Percentiles rank a stretch among this genome's conserved stretches.
phyloP scores from a whole-genome alignment of 2,888 invertebrate genomes.

The Acleris cristana region DNA sequence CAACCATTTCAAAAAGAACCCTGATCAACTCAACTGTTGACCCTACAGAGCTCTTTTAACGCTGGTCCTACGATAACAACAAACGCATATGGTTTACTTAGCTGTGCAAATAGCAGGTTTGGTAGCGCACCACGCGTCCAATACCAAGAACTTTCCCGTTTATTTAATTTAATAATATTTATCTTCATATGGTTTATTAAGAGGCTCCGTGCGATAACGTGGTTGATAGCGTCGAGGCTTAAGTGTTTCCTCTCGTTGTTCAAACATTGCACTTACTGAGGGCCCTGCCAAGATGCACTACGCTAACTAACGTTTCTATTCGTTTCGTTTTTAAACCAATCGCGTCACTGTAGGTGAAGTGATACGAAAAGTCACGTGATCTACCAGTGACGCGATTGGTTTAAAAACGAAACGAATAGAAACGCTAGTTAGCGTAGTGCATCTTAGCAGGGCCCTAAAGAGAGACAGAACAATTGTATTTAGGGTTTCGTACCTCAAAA shows the following conservation, averaged over 20 bases:
- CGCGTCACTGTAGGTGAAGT: no score
- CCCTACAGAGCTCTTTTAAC: conserved; percentile 43
- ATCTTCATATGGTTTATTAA: conserved; percentile 53
- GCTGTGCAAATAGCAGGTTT: conserved; percentile 78
- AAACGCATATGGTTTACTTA: conserved; percentile 71
- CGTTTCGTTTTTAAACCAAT: no score
- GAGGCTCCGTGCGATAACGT: conserved; percentile 27
- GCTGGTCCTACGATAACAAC: conserved; percentile 67
- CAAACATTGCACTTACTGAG: conserved; percentile 13
- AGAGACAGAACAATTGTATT: no score
- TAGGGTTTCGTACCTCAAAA: no score
- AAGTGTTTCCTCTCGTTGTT: conserved; percentile 18
- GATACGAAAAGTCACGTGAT: no score
- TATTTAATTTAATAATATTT: conserved; percentile 64
- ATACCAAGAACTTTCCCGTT: conserved; percentile 75
- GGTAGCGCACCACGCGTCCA: conserved; percentile 69
- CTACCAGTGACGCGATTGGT: no score
- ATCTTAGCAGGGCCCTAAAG: no score
- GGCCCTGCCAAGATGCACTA: no score
- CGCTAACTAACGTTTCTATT: no score
- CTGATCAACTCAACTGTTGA: conserved; percentile 46
- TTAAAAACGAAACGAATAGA: no score
- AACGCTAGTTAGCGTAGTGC: no score
- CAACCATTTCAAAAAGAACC: conserved; percentile 57
- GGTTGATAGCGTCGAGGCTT: conserved; percentile 25